phyloP scores from a whole-genome alignment of 53 echinoderm and acorn worm species.

The Temnopleurus reevesii region DNA sequence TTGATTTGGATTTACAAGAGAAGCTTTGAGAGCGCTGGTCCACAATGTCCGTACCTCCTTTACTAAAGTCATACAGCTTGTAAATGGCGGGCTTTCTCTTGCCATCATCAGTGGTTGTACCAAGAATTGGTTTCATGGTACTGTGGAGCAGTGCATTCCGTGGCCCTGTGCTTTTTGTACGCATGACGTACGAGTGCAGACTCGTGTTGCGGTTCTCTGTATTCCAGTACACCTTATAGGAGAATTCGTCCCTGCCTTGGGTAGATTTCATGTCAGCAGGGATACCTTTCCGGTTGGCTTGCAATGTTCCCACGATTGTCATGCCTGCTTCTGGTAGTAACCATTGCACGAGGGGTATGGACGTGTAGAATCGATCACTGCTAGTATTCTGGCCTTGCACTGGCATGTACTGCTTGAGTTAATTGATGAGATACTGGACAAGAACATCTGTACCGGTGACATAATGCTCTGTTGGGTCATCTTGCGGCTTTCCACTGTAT shows the following conservation, averaged over 20 bases:
- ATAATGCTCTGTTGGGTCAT: conserved; percentile 3
- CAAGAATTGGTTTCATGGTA: not conserved
- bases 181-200: not conserved
- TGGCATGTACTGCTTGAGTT: not conserved
- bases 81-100: conserved; percentile 24
- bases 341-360: not conserved
- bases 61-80: conserved; percentile 34
- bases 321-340: too few species aligned
- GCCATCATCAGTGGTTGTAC: conserved; percentile 17
- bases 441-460: not conserved
- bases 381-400: not conserved
- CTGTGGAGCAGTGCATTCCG: not conserved
- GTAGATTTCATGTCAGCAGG: not conserved
- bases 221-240: conserved; percentile 9
- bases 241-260: not conserved
- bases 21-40: not conserved
- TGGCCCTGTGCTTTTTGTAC: not conserved
- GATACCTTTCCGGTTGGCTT: not conserved
- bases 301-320: not conserved
- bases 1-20: not conserved
- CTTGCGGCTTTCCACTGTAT: conserved; percentile 33
- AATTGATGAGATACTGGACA: not conserved
- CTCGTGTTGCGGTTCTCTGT: not conserved
- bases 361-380: not conserved
- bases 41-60: conserved; percentile 24